Percentiles rank a stretch among this genome's conserved stretches.
These are phyloP conservation scores for Eristalinus sepulchralis DNA, from an alignment of 2,888 invertebrate genomes.

Conservation along the genomic window DNA sequence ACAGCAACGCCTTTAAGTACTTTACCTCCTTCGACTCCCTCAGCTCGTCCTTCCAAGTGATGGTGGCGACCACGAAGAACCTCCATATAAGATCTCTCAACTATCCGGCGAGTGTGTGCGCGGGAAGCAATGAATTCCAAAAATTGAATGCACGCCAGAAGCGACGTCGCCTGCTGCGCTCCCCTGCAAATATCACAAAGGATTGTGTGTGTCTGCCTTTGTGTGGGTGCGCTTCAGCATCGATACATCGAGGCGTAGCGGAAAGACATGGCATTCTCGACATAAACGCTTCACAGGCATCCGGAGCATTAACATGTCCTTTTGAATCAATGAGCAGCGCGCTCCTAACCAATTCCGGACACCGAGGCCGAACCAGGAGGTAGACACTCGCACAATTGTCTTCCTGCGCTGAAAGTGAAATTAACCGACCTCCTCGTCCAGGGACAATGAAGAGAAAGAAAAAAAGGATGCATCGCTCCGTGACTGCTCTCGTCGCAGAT, in stretches of 20 bases:
- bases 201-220: not conserved
- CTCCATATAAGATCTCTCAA: not conserved
- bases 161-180: constrained; percentile 24
- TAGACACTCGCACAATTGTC: constrained; percentile 19
- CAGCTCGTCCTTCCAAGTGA: no score
- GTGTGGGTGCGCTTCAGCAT: not conserved
- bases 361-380: not conserved
- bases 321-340: not conserved
- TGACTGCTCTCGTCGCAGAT: no score
- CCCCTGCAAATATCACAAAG: constrained; percentile 21
- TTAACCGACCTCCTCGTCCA: not conserved
- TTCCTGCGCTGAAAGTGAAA: not conserved
- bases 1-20: not conserved
- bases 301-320: constrained; percentile 28
- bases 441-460: not conserved
- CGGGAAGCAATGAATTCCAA: constrained; percentile 14
- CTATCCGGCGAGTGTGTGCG: not conserved
- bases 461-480: no score
- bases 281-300: no score
- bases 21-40: not conserved
- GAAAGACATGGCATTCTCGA: no score
- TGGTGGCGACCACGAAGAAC: not conserved
- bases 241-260: not conserved
- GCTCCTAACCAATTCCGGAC: not conserved
- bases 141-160: constrained; percentile 25